These are phyloP conservation scores for Noctua comes DNA, from an alignment of 2,888 invertebrate species.

Conservation along the genomic window DNA sequence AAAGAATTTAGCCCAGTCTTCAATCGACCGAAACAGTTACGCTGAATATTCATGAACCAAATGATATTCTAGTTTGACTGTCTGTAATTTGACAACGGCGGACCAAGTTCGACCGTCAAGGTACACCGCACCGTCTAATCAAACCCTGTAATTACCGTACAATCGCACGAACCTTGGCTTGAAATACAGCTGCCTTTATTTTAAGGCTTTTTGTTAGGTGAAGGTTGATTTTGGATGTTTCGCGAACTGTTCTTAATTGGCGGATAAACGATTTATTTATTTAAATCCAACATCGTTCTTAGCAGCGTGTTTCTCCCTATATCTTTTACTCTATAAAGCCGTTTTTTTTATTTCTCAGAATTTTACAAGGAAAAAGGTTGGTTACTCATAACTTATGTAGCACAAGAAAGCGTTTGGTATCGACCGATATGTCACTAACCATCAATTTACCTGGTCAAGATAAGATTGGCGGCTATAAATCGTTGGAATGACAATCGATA, in stretches of 20 bases:
- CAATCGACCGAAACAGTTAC: conserved; percentile 42
- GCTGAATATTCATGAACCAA: conserved; percentile 60
- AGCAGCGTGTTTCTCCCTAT: neutral
- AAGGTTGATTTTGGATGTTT: conserved; percentile 73
- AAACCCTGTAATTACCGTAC: conserved; percentile 72
- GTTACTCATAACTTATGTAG: conserved; percentile 17
- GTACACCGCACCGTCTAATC: conserved; percentile 68
- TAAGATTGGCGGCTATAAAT: conserved; percentile 44
- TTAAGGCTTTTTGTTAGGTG: conserved; percentile 72
- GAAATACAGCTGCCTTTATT: conserved; percentile 67
- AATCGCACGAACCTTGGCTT: conserved; percentile 75
- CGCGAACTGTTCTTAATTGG: conserved; percentile 65
- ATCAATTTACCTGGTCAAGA: conserved; percentile 44
- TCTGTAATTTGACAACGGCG: conserved; percentile 57
- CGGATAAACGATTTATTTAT: conserved; percentile 49
- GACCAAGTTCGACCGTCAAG: conserved; percentile 62
- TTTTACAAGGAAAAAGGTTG: conserved; percentile 34
- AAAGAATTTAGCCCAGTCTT: conserved; percentile 36
- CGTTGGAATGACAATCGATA: conserved; percentile 50
- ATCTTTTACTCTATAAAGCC: neutral
- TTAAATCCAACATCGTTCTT: conserved; percentile 16
- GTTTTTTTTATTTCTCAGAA: conserved; percentile 21
- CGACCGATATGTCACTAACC: conserved; percentile 30
- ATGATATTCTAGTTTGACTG: conserved; percentile 40
- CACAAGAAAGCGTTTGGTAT: conserved; percentile 45